Percentiles rank a stretch among this genome's conserved stretches.
Conservation (phyloP, 2,797 vertebrate species). For the Tadarida brasiliensis region DNA sequence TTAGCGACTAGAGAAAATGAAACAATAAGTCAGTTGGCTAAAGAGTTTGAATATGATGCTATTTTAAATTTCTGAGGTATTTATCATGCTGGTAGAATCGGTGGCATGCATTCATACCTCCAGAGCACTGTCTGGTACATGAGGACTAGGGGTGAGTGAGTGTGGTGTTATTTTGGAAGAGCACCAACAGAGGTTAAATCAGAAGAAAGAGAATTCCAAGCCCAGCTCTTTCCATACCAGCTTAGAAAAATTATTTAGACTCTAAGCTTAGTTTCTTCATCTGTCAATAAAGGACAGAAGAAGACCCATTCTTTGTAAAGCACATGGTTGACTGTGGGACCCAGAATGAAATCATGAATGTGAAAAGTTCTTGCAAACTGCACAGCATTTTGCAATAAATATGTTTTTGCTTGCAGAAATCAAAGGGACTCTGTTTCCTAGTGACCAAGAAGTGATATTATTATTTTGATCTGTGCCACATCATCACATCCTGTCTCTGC, state of each 20-base stretch:
- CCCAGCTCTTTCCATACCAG: neutral
- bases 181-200: neutral
- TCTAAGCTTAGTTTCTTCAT: neutral
- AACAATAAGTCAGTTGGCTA: neutral
- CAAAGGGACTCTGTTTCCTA: neutral
- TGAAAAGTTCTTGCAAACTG: neutral
- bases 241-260: slow-evolving; percentile 38
- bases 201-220: neutral
- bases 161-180: neutral
- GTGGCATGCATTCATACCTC: neutral
- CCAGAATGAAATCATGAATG: neutral
- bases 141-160: neutral
- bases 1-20: neutral
- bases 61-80: neutral
- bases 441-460: neutral
- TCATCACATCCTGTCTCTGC: neutral
- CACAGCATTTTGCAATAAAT: slow-evolving; percentile 8
- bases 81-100: neutral
- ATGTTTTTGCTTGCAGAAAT: slow-evolving; percentile 21
- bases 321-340: neutral
- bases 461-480: neutral
- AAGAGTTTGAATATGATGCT: neutral
- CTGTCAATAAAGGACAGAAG: neutral
- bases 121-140: neutral
- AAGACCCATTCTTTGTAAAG: neutral